A percentile compares a stretch with the other conserved stretches of the same genome.
Evolutionary conservation across 2,888 invertebrate species (phyloP).

Genomic region (Hypomecis punctinalis): DNA sequence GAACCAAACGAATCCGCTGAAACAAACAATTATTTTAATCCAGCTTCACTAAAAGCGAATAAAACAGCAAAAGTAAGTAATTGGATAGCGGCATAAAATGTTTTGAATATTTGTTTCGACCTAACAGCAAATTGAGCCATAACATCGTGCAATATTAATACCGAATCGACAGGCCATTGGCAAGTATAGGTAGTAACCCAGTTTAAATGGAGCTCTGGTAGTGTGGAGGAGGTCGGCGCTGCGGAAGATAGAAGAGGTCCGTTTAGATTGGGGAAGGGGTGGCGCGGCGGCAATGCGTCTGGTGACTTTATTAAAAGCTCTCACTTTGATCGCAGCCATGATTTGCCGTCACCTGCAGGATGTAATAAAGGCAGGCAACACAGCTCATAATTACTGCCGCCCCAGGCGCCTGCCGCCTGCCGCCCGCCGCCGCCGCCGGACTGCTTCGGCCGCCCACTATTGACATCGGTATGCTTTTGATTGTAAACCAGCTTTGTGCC

Average conservation of each 20-base stretch:
- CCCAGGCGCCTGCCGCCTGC: slow-evolving; percentile 12
- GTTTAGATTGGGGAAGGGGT: slow-evolving; percentile 26
- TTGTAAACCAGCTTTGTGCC: slow-evolving; percentile 62
- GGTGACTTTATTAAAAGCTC: slow-evolving; percentile 78
- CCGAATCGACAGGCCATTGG: slow-evolving; percentile 35
- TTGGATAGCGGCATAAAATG: slow-evolving; percentile 22
- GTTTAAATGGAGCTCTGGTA: slow-evolving; percentile 24
- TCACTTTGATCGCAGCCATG: slow-evolving; percentile 77
- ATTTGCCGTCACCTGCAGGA: slow-evolving; percentile 79
- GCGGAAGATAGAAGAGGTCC: slow-evolving; percentile 30
- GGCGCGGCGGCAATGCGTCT: slow-evolving; percentile 47
- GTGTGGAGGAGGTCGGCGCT: slow-evolving; percentile 13
- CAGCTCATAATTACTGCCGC: slow-evolving; percentile 68
- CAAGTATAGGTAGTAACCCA: slow-evolving; percentile 22
- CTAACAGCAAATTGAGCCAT: slow-evolving; percentile 33
- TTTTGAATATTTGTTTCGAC: slow-evolving; percentile 28
- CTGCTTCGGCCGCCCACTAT: slow-evolving; percentile 63
- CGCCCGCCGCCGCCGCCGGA: slow-evolving; percentile 48
- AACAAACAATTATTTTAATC: slow-evolving; percentile 24
- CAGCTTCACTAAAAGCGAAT: slow-evolving; percentile 22
- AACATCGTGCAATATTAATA: slow-evolving; percentile 40
- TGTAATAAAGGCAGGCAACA: slow-evolving; percentile 71
- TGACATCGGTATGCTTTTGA: slow-evolving; percentile 74
- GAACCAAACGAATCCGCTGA: slow-evolving; percentile 5
- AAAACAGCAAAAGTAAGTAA: slow-evolving; percentile 26